These are phyloP conservation scores for Lynx canadensis DNA, from an alignment of 2,113 vertebrate species.

Conservation along the genomic window DNA sequence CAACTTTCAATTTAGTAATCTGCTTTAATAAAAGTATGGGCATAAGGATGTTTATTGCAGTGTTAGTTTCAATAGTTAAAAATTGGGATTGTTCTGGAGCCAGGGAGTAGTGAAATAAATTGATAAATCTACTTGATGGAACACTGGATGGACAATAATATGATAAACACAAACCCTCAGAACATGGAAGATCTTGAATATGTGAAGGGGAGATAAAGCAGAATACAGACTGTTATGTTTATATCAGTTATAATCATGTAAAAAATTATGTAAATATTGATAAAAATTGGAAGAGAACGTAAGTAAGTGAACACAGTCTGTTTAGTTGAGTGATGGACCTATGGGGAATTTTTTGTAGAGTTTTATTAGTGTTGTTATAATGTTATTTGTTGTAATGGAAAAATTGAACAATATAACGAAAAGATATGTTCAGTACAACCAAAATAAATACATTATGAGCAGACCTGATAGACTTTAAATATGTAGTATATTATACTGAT, in stretches of 20 bases:
- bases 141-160: not conserved
- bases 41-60: not conserved
- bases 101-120: not conserved
- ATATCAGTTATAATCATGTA: not conserved
- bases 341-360: not conserved
- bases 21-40: not conserved
- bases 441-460: not conserved
- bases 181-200: not conserved
- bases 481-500: not conserved
- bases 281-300: not conserved
- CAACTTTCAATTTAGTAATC: constrained; percentile 17
- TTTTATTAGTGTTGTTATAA: constrained; percentile 18
- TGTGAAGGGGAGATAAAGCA: not conserved
- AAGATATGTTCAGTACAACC: not conserved
- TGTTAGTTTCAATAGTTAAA: constrained; percentile 19
- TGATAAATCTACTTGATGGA: not conserved
- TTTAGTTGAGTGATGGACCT: not conserved
- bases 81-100: not conserved
- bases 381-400: constrained; percentile 32
- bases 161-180: not conserved
- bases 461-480: not conserved
- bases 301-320: not conserved
- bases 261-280: not conserved
- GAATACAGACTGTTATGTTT: not conserved
- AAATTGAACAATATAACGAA: not conserved